phyloP scores from a whole-genome alignment of 2,888 invertebrate genomes.

The Zhengitettix transpicula region DNA sequence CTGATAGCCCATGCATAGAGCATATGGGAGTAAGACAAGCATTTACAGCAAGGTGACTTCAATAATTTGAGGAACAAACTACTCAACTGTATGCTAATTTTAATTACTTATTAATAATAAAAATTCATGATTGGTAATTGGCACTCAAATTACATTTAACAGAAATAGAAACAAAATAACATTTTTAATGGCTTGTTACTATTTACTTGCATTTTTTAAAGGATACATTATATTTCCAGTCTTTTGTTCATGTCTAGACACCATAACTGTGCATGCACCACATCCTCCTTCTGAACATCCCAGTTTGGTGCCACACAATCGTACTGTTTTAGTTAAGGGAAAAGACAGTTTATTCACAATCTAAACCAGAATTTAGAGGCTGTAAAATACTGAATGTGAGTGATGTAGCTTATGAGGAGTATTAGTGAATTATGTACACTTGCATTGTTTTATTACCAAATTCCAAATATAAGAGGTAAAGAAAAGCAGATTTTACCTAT shows the following conservation, averaged over 20 bases:
- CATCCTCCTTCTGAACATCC: constrained; percentile 92
- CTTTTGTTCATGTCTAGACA: constrained; percentile 50
- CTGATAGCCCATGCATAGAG: constrained; percentile 70
- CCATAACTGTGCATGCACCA: constrained; percentile 88
- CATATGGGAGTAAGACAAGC: constrained; percentile 81
- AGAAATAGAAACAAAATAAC: too few relatives aligned
- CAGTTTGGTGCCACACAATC: constrained; percentile 76
- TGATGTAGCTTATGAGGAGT: too few relatives aligned
- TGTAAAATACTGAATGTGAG: too few relatives aligned
- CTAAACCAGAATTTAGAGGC: too few relatives aligned
- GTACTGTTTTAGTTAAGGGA: constrained; percentile 30
- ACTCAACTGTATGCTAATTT: background rate
- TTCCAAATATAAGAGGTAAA: too few relatives aligned
- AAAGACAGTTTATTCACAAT: background rate
- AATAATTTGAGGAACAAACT: background rate
- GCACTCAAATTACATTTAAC: too few relatives aligned
- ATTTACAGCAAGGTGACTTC: constrained; percentile 67
- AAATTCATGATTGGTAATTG: too few relatives aligned
- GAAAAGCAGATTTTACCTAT: too few relatives aligned
- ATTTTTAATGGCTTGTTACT: too few relatives aligned
- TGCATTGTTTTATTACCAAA: too few relatives aligned
- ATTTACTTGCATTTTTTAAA: constrained; percentile 16
- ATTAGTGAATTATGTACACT: too few relatives aligned
- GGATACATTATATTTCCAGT: constrained; percentile 37
- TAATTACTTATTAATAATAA: too few relatives aligned